Conservation (phyloP, 2,113 vertebrate species). For the Neogale vison region DNA sequence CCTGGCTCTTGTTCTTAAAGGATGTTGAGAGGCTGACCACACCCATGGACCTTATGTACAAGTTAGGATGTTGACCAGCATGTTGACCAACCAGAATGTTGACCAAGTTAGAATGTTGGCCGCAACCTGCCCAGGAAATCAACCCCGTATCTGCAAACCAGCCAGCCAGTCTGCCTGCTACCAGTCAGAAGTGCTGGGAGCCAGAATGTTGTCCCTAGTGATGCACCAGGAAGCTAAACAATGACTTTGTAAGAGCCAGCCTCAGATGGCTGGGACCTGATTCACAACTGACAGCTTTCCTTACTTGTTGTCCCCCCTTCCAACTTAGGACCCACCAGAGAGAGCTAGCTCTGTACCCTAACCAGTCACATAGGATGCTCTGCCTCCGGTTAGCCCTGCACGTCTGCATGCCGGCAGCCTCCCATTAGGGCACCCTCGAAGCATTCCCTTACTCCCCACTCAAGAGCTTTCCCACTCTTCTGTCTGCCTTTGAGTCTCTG, state of each 20-base stretch:
- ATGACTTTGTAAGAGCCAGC: neutral
- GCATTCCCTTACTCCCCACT: neutral
- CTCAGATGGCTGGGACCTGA: no score
- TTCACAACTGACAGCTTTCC: neutral
- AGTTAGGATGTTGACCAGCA: neutral
- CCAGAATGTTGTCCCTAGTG: accelerated
- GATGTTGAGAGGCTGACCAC: no score
- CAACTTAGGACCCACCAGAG: neutral
- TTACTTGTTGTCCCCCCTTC: neutral
- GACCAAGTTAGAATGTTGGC: neutral
- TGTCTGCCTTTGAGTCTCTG: neutral
- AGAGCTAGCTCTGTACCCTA: accelerated
- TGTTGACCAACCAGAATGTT: no score
- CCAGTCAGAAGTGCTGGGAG: accelerated
- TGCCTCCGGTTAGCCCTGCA: neutral
- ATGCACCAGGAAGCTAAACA: no score
- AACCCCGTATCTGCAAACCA: no score
- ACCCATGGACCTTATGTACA: no score
- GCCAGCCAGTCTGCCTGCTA: neutral
- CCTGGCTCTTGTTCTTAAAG: neutral
- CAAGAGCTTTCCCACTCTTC: accelerated
- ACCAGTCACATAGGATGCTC: accelerated
- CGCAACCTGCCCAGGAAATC: neutral
- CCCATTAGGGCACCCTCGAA: accelerated
- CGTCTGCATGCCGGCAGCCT: accelerated